Evolutionary conservation across 2,797 vertebrate species (phyloP), one percentile per base, ranked within the genome.

Genomic region (Pangasius djambal): DNA sequence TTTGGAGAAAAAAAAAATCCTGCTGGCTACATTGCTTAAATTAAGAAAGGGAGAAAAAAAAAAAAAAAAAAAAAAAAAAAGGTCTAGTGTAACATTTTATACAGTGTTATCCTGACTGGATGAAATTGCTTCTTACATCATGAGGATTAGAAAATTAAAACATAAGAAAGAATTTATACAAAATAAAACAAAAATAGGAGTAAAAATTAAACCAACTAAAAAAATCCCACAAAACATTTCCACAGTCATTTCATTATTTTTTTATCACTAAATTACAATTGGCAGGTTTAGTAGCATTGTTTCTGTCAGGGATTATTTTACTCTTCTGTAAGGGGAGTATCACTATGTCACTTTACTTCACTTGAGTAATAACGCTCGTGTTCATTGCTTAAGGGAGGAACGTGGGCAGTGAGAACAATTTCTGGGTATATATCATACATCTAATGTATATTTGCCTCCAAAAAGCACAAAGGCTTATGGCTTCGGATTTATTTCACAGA

Each of bases 11-110:
- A 77, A 22, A 69, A 96, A 93, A 96, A 96, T 97, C 95, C 95
- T 97, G 96, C 96, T 97, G 97, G 97, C 97, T 97, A 96, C 91
- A 94, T 95, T 96, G 96, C 95, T 93, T 97, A 94, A 95, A 95
- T 93, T 93, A 96, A 94, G 92, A 95, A 96, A 96, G 85, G 88
- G 16, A 40, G 4, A 50, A 48, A 44, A 44, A 4, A n/a, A 50
- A 2, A 48, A 52, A 28, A 50, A 18, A 55, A 34, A 13, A 48
- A 65, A 18, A 1, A 52, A 69, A 85, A 91, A 93, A 91, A 86
- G 86, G 78, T 94, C 93, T 94, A 89, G 91, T 94, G 92, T 92
- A 89, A 93, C 93, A 70, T 95, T 97, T 96, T 94, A 94, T 95
- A 94, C 95, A 95, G 94, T 93, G 92, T 94, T 96, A 94, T 96